Conservation (phyloP, 2,888 invertebrate genomes). For the Hypena proboscidalis region DNA sequence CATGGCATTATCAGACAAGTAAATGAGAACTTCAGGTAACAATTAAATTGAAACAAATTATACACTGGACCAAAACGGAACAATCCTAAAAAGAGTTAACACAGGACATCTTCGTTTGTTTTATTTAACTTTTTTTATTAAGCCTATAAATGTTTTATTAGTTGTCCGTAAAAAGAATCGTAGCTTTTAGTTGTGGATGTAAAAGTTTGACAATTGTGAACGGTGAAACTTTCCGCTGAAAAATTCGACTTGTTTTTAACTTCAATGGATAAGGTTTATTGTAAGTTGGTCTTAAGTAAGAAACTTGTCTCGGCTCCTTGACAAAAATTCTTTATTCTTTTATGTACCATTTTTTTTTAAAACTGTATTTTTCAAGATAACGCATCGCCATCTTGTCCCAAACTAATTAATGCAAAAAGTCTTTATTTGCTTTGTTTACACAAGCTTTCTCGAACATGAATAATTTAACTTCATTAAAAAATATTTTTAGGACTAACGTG, state of each 20-base stretch:
- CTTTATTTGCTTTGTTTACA: no score
- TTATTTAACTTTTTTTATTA: conserved; percentile 51
- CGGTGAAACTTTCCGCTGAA: conserved; percentile 36
- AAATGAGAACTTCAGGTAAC: no score
- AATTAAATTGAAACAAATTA: no score
- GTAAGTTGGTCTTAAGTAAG: conserved; percentile 24
- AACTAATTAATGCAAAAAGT: no score
- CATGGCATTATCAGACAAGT: no score
- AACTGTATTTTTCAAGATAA: no score
- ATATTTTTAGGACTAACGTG: no score
- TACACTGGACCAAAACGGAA: conserved; percentile 38
- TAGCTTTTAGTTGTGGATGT: conserved; percentile 45
- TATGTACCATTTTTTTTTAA: no score
- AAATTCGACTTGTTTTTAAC: conserved; percentile 43
- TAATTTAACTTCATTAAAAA: no score
- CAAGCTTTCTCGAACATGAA: no score
- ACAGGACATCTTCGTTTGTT: conserved; percentile 47
- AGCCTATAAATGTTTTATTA: conserved; percentile 62
- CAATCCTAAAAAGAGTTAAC: conserved; percentile 47
- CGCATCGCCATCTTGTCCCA: no score
- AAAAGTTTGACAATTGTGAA: conserved; percentile 52
- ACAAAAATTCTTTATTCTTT: no score
- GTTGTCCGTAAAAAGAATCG: conserved; percentile 50
- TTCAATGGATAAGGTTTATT: conserved; percentile 36
- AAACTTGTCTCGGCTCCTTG: conserved; percentile 6